A percentile compares a stretch with the other conserved stretches of the same genome.
Conservation (phyloP, 2,113 vertebrate genomes). For the Pelecanoides urinatrix region DNA sequence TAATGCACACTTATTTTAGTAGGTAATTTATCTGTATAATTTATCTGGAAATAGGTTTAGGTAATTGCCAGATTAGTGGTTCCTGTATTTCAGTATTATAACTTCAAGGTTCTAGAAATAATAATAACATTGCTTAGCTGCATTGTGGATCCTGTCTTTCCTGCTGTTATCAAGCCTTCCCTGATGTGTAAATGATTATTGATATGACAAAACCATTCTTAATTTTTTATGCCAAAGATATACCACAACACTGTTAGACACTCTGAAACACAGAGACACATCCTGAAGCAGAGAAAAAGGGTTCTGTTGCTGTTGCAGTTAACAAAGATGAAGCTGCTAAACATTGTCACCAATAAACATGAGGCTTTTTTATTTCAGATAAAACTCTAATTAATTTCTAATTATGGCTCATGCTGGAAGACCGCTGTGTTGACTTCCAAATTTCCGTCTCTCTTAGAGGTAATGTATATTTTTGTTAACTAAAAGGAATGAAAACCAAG, state of each 20-base stretch:
- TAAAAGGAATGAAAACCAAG: neutral
- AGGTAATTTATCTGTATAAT: neutral
- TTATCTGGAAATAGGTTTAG: neutral
- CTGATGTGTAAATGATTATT: neutral
- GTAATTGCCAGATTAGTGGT: neutral
- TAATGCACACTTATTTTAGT: neutral
- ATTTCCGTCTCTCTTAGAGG: constrained; percentile 14
- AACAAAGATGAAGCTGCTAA: neutral
- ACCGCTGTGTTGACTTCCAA: constrained; percentile 22
- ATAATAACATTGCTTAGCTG: neutral
- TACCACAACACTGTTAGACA: neutral
- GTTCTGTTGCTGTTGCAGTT: neutral
- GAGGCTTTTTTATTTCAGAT: neutral
- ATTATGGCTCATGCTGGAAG: constrained; percentile 41
- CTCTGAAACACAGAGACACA: neutral
- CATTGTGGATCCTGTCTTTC: neutral
- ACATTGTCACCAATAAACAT: constrained; percentile 1
- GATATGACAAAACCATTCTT: neutral
- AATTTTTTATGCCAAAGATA: neutral
- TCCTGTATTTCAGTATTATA: neutral
- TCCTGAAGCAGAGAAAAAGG: neutral
- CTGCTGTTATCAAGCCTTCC: neutral
- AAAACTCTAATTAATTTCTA: constrained; percentile 50
- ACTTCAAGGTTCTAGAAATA: neutral
- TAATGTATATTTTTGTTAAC: constrained; percentile 44